Base-by-base conservation (phyloP, 2,797 vertebrate species). In the Melanotaenia boesemani region DNA sequence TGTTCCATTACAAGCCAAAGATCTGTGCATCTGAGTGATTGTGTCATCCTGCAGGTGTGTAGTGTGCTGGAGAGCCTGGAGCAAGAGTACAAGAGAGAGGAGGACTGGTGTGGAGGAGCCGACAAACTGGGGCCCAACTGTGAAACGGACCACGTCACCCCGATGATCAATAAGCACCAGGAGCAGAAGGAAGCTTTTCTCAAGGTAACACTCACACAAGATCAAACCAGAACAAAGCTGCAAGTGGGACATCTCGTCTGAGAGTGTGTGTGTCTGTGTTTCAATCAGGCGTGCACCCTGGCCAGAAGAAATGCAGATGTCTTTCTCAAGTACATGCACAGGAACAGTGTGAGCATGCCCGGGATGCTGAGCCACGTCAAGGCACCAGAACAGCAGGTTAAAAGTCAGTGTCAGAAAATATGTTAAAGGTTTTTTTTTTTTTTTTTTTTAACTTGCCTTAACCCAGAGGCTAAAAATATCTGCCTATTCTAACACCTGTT, bases 91-190 rank as follows among this genome's bases (percentile, higher is more conserved):
- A 99, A 99, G 84, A 90, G 98, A 67, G 98, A 99, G 74, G 98
- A 99, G 92, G 98, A 99, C 91, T 99, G 98, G 98, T 99, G 98
- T 48, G 98, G 98, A 0, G 98, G 98, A 52, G 96, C 96, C 0
- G 98, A 99, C 90, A 99, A 99, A 76, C 94, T 99, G 71, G 98
- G 98, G 57, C 98, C 98, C 75, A 99, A 98, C 85, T 98, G 97
- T 4, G 98, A 99, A 91, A 97, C 97, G 0, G 98, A 99, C 83
- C 98, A 99, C 0, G 98, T 99, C 72, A 97, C 93, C 9, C 98
- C 98, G 11, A 99, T 99, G 98, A 98, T 99, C 92, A 98, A 96
- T 91, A 99, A 99, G 85, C 98, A 99, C 85, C 93, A 99, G 56
- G 98, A 99, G 82, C 98, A 99, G 87, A 99, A 99, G 83, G 98